A percentile compares a stretch with the other conserved stretches of the same genome.
Evolutionary conservation across 2,113 vertebrate genomes (phyloP).

Genomic region (Heliornis fulica): DNA sequence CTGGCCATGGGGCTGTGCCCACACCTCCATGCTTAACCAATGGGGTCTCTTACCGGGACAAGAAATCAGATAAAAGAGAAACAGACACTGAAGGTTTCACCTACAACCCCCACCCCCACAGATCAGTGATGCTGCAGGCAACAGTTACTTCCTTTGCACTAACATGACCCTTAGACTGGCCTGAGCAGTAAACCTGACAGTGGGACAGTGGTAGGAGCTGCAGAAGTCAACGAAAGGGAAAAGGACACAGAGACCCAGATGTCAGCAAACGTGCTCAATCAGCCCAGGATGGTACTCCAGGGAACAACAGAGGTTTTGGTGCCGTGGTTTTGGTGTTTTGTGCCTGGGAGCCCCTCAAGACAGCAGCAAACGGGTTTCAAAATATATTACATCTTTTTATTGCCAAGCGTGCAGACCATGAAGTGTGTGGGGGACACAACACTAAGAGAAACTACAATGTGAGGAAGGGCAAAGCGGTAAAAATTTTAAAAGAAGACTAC

Average conservation of each 20-base stretch:
- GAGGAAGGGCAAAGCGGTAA: conserved; percentile 64
- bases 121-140: not conserved
- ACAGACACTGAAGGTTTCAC: not conserved
- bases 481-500: conserved; percentile 64
- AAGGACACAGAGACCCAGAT: not conserved
- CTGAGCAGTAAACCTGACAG: not conserved
- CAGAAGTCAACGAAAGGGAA: not conserved
- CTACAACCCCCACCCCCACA: not conserved
- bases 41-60: not conserved
- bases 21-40: rapidly evolving
- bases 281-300: not conserved
- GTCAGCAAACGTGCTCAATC: not conserved
- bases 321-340: not conserved
- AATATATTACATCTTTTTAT: conserved; percentile 83
- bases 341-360: conserved; percentile 42
- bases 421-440: conserved; percentile 66
- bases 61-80: rapidly evolving
- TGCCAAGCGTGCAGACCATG: conserved; percentile 75
- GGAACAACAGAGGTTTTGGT: not conserved
- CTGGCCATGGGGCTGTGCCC: not conserved
- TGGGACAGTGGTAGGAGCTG: not conserved
- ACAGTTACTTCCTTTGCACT: not conserved
- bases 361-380: conserved; percentile 76
- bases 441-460: conserved; percentile 65
- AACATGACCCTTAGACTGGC: not conserved